phyloP scores from a whole-genome alignment of 2,888 invertebrate species.

The Drosophila prostipennis region DNA sequence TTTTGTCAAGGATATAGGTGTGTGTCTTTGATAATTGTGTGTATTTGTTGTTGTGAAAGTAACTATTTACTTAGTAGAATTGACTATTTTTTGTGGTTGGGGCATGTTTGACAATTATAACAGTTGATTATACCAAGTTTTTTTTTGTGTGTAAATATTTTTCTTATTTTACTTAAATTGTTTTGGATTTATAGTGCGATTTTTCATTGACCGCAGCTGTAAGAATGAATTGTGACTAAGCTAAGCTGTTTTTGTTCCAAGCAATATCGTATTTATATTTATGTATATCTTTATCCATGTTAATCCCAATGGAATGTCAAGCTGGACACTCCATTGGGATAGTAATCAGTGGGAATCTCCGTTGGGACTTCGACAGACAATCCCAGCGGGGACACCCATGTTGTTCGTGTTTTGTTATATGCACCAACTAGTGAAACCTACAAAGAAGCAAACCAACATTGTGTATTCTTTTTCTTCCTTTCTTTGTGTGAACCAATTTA shows the following conservation, averaged over 20 bases:
- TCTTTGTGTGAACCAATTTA: constrained; percentile 62
- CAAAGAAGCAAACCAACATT: constrained; percentile 54
- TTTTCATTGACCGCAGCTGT: constrained; percentile 1
- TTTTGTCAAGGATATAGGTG: no score
- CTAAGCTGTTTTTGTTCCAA: constrained; percentile 32
- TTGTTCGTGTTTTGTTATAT: constrained; percentile 44
- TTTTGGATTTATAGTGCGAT: background rate
- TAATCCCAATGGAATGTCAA: background rate
- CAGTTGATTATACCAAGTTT: no score
- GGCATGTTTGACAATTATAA: no score
- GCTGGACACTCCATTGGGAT: background rate
- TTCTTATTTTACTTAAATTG: background rate
- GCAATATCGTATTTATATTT: constrained; percentile 27
- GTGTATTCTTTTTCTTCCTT: constrained; percentile 68
- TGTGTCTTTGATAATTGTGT: no score
- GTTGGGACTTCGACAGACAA: constrained; percentile 14
- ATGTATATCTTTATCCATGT: background rate
- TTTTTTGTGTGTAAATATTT: no score
- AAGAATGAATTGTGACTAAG: constrained; percentile 11
- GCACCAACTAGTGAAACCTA: constrained; percentile 51
- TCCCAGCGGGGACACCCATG: constrained; percentile 22
- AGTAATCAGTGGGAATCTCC: constrained; percentile 9
- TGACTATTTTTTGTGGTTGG: no score
- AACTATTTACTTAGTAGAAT: no score
- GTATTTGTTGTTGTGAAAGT: no score